Conservation (phyloP, 2,113 vertebrate genomes). For the Mionectes macconnelli region DNA sequence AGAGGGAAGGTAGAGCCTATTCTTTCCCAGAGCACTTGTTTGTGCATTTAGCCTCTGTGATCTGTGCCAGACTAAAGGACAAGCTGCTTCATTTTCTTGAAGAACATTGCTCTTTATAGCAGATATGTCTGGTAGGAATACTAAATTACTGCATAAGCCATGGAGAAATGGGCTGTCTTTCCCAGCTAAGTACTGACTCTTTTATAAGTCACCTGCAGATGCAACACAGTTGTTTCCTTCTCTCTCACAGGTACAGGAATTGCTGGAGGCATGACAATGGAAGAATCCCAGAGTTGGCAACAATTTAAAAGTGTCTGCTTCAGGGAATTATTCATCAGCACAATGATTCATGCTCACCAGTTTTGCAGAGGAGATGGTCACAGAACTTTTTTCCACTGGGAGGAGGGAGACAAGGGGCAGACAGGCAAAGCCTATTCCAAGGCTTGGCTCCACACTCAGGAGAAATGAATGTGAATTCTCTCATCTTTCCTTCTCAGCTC, state of each 20-base stretch:
- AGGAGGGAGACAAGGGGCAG: constrained; percentile 20
- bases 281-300: constrained; percentile 36
- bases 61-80: background rate
- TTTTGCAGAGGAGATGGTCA: constrained; percentile 41
- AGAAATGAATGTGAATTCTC: constrained; percentile 30
- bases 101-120: background rate
- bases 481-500: constrained; percentile 39
- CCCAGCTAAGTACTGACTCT: background rate
- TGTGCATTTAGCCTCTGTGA: background rate
- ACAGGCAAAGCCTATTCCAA: background rate
- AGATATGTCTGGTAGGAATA: background rate
- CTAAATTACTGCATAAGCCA: background rate
- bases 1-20: background rate
- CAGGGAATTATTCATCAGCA: constrained; percentile 16
- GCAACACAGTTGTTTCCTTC: background rate
- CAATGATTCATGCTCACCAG: constrained; percentile 48
- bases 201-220: background rate
- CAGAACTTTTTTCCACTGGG: constrained; percentile 47
- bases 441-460: background rate
- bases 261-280: background rate
- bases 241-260: constrained; percentile 49
- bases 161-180: background rate
- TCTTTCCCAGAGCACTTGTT: background rate
- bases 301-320: background rate
- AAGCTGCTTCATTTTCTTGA: background rate